Percentiles rank a stretch among this genome's conserved stretches.
Evolutionary conservation across 2,797 vertebrate genomes (phyloP).

Genomic region (Eidolon dupreanum): DNA sequence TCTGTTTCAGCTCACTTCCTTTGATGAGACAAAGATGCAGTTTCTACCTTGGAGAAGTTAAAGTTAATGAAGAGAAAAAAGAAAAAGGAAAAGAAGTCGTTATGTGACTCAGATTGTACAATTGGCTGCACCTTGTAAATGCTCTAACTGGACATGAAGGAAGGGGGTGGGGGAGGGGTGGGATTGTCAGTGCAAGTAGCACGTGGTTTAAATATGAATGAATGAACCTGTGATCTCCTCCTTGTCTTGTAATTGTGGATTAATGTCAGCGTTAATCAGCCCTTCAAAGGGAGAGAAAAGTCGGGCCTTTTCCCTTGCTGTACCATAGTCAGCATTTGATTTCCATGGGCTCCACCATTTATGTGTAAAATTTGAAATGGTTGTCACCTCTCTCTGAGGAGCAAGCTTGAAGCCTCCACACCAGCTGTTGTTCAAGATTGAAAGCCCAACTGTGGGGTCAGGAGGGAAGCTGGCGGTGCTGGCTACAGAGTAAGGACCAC

Average conservation of each 20-base stretch:
- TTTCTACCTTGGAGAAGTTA: slow-evolving; percentile 81
- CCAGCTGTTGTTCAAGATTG: slow-evolving; percentile 85
- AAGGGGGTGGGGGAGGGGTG: slow-evolving; percentile 74
- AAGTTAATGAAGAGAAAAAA: slow-evolving; percentile 82
- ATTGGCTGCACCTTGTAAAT: slow-evolving; percentile 84
- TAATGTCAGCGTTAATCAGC: slow-evolving; percentile 83
- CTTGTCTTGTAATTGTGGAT: slow-evolving; percentile 85
- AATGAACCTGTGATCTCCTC: slow-evolving; percentile 78
- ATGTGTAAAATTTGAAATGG: slow-evolving; percentile 86
- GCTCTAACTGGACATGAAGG: slow-evolving; percentile 88
- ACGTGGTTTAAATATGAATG: slow-evolving; percentile 82
- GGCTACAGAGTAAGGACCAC: slow-evolving; percentile 54
- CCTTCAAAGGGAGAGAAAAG: slow-evolving; percentile 77
- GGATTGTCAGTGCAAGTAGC: slow-evolving; percentile 75
- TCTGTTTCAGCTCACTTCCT: slow-evolving; percentile 75
- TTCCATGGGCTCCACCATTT: slow-evolving; percentile 85
- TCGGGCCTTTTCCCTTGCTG: slow-evolving; percentile 76
- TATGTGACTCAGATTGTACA: slow-evolving; percentile 73
- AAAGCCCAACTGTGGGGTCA: slow-evolving; percentile 63
- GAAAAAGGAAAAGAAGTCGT: slow-evolving; percentile 24
- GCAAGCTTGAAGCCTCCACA: slow-evolving; percentile 77
- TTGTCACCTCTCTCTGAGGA: slow-evolving; percentile 82
- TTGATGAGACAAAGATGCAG: slow-evolving; percentile 67
- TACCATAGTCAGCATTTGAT: slow-evolving; percentile 79
- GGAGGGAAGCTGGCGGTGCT: slow-evolving; percentile 77